A percentile compares a stretch with the other conserved stretches of the same genome.
Evolutionary conservation across 2,888 invertebrate species (phyloP).

Genomic region (Drosophila austrosaltans): DNA sequence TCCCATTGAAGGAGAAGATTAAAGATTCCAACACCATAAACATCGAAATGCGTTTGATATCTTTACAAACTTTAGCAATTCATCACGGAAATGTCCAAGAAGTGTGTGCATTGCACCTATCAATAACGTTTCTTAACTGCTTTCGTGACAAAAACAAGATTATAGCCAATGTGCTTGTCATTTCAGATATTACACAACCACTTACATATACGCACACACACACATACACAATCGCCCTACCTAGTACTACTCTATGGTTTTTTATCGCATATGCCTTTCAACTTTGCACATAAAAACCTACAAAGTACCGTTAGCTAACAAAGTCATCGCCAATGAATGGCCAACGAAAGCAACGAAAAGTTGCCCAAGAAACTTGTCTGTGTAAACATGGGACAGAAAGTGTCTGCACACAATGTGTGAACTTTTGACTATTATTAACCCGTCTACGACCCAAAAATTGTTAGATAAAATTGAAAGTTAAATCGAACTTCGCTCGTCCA

Average conservation of each 20-base stretch:
- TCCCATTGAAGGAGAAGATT: background rate
- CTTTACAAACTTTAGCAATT: background rate
- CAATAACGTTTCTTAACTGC: constrained; percentile 15
- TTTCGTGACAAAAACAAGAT: constrained; percentile 14
- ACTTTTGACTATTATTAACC: constrained; percentile 52
- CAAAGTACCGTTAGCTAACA: constrained; percentile 61
- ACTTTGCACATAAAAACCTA: constrained; percentile 56
- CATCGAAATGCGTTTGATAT: background rate
- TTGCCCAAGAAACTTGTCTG: constrained; percentile 17
- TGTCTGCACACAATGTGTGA: constrained; percentile 29
- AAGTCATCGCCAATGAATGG: constrained; percentile 58
- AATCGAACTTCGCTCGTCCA: constrained; percentile 10
- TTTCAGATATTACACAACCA: background rate
- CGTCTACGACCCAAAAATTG: constrained; percentile 28
- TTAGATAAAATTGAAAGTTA: constrained; percentile 44
- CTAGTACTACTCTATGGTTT: constrained; percentile 34
- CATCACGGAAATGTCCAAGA: constrained; percentile 3
- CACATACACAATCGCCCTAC: background rate
- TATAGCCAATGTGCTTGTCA: constrained; percentile 11
- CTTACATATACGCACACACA: too few relatives aligned
- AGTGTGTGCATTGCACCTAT: constrained; percentile 9
- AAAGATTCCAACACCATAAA: background rate
- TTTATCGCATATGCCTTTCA: constrained; percentile 54
- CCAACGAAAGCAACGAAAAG: constrained; percentile 42
- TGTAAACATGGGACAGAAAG: constrained; percentile 16